Base-by-base conservation (phyloP, 1,140 invertebrate species). In the Eriocheir sinensis region DNA sequence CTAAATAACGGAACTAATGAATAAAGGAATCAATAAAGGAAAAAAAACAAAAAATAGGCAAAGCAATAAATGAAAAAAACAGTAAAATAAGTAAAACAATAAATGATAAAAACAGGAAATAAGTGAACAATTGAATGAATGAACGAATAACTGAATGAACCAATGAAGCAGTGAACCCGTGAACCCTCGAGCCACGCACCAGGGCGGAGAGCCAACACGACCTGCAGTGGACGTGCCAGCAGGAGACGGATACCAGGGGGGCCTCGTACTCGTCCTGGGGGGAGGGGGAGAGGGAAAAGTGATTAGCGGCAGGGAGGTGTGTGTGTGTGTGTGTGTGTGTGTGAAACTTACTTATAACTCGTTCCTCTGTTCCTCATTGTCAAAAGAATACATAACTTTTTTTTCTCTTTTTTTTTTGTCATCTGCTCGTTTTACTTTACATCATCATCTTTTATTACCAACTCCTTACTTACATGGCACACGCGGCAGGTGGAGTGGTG, bases 161-260 rank as follows among this genome's bases (percentile, higher is more conserved):
- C n/a, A n/a, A n/a, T n/a, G n/a, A n/a, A n/a, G n/a, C n/a, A n/a
- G n/a, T n/a, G n/a, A n/a, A n/a, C n/a, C n/a, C n/a, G n/a, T n/a
- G n/a, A n/a, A n/a, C n/a, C n/a, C n/a, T n/a, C 27, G n/a, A 12
- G 32, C 9, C 3, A 80, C 72, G 44, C n/a, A 90, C 86, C 9
- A 90, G 72, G 17, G 60, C 40, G 34, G 98, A 98, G 1, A 99
- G 97, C 99, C 99, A 99, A 96, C 99, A 99, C 89, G 98, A 98
- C 97, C 99, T 98, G 96, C 99, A 99, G 96, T 99, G 98, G 0
- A 99, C 98, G 97, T 99, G 99, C 99, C 99, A 99, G 97, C 99
- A 99, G 96, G 98, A 98, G 81, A 99, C 98, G 0, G 99, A 99
- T n/a, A 99, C 98, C 21, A 99, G 98, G n/a, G 99, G 99, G 93